Evolutionary conservation across 2,113 vertebrate species (phyloP).

Genomic region (Pygoscelis antarcticus): DNA sequence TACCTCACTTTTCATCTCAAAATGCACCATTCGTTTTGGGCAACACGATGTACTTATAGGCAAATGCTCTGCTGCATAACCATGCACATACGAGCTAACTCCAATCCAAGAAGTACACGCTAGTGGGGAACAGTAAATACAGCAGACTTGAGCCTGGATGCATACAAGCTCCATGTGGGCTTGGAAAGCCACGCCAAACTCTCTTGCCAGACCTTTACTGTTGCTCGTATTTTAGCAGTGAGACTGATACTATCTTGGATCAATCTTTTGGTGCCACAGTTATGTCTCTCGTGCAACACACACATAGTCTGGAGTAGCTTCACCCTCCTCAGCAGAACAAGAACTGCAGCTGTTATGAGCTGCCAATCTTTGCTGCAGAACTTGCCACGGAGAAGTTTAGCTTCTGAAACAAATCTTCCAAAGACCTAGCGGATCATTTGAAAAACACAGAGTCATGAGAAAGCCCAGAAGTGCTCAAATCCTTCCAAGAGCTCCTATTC

Average conservation of each 20-base stretch:
- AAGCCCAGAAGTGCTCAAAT: not conserved
- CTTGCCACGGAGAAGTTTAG: not conserved
- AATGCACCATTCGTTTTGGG: not conserved
- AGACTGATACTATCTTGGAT: not conserved
- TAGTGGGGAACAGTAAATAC: not conserved
- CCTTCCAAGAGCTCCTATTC: not conserved
- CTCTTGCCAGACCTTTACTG: not conserved
- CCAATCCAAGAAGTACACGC: accelerated
- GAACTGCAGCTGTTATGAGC: not conserved
- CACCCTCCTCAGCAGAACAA: not conserved
- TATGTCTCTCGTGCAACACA: not conserved
- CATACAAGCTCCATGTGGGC: not conserved
- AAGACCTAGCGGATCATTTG: not conserved
- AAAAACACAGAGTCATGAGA: not conserved
- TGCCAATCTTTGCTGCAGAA: not conserved
- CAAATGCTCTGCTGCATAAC: not conserved
- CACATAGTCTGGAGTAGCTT: not conserved
- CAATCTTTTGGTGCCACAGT: not conserved
- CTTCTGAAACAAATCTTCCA: not conserved
- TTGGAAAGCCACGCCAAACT: not conserved
- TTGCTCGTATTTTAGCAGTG: not conserved
- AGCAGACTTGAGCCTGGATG: not conserved
- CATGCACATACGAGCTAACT: not conserved
- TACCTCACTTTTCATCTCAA: not conserved
- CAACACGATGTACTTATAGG: not conserved